phyloP scores from a whole-genome alignment of 2,797 vertebrate genomes.

The Peromyscus attwateri region DNA sequence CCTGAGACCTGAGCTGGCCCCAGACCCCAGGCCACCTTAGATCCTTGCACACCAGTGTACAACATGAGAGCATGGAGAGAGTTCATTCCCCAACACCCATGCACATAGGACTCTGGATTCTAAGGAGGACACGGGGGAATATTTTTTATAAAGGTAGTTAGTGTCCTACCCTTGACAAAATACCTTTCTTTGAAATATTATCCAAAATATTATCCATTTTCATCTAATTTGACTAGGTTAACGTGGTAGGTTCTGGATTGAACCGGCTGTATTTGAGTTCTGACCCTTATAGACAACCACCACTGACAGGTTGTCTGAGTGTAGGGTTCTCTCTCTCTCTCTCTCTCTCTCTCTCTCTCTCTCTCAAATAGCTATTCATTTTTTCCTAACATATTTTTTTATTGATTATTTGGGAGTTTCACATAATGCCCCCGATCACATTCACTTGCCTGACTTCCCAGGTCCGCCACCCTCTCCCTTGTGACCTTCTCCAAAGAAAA shows the following conservation, averaged over 20 bases:
- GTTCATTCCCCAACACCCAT: background rate
- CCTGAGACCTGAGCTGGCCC: fast-evolving
- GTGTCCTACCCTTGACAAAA: background rate
- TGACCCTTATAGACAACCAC: background rate
- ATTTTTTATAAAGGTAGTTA: background rate
- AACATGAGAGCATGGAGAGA: fast-evolving
- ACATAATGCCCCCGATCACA: background rate
- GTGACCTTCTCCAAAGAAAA: background rate
- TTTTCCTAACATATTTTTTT: background rate
- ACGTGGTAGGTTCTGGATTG: background rate
- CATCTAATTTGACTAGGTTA: background rate
- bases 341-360: no score
- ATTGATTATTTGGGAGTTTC: background rate
- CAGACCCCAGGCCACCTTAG: background rate
- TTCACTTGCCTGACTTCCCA: background rate
- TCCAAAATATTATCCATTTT: no score
- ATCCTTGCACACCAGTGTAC: fast-evolving
- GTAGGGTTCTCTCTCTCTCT: background rate
- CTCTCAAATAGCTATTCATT: background rate
- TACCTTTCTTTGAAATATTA: background rate
- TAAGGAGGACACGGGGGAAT: background rate
- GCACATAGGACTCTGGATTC: fast-evolving
- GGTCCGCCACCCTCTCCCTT: background rate
- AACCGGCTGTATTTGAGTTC: background rate
- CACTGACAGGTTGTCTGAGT: background rate